Evolutionary conservation across 2,797 vertebrate species (phyloP).

Genomic region (Aeoliscus strigatus): DNA sequence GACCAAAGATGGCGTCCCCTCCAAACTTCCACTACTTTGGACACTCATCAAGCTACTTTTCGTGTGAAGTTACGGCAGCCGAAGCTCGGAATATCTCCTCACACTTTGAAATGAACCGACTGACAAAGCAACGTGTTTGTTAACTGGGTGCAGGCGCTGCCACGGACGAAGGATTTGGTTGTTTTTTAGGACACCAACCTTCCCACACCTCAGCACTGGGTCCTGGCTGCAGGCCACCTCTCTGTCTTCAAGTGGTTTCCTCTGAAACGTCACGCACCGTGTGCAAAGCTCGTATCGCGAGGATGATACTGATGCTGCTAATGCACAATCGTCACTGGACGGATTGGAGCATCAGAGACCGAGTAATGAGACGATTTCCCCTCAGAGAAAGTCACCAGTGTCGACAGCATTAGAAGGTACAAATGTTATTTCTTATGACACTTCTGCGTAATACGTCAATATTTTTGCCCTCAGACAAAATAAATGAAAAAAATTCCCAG

Average conservation of each 20-base stretch:
- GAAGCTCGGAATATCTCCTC: conserved; percentile 24
- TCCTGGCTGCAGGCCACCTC: conserved; percentile 66
- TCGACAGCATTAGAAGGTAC: too few species aligned
- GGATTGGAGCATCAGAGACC: too few species aligned
- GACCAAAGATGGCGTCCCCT: conserved; percentile 99
- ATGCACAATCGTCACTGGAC: too few species aligned
- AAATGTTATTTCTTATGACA: too few species aligned
- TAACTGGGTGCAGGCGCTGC: conserved; percentile 1
- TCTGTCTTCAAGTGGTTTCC: conserved; percentile 62
- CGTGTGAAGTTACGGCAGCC: conserved; percentile 56
- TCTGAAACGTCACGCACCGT: conserved; percentile 67
- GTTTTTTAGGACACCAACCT: conserved; percentile 73
- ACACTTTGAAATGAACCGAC: conserved; percentile 15
- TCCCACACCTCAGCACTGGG: conserved; percentile 85
- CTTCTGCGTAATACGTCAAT: too few species aligned
- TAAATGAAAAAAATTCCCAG: too few species aligned
- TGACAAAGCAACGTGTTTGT: conserved; percentile 2
- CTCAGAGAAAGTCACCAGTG: too few species aligned
- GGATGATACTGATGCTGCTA: too few species aligned
- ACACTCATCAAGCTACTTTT: conserved; percentile 97
- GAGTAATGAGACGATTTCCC: too few species aligned
- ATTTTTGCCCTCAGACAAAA: too few species aligned
- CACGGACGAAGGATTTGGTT: conserved; percentile 13
- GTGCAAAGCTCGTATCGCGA: conserved; percentile 66
- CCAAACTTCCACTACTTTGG: conserved; percentile 97